Evolutionary conservation across 2,888 invertebrate genomes (phyloP).

Genomic region (Agrenia bidenticulata): DNA sequence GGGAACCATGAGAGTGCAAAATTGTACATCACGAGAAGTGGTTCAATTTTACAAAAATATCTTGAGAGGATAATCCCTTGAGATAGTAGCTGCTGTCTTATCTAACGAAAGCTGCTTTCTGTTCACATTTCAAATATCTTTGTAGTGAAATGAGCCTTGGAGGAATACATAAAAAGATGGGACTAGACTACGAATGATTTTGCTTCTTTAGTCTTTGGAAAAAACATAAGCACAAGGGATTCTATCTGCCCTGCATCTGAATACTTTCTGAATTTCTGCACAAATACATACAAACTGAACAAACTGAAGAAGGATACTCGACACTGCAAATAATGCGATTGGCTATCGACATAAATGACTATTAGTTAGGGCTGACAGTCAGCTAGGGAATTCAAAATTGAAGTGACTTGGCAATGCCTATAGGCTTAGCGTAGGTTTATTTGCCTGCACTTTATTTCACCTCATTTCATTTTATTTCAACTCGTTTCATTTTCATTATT

Average conservation of each 20-base stretch:
- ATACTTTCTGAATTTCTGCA: background rate
- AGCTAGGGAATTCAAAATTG: slow-evolving; percentile 6
- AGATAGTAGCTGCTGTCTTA: no score
- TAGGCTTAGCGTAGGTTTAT: background rate
- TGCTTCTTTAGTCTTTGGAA: background rate
- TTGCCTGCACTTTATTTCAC: slow-evolving; percentile 12
- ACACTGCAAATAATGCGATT: slow-evolving; percentile 6
- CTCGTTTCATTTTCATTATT: slow-evolving; percentile 14
- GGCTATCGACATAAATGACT: slow-evolving; percentile 8
- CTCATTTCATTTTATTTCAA: slow-evolving; percentile 13
- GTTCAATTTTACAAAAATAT: no score
- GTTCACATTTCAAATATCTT: no score
- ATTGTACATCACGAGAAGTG: no score
- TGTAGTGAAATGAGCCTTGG: no score
- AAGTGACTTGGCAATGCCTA: background rate
- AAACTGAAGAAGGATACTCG: no score
- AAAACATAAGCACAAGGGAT: slow-evolving; percentile 7
- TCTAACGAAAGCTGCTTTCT: no score
- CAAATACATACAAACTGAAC: background rate
- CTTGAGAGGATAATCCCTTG: no score
- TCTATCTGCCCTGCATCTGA: background rate
- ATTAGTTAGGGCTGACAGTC: background rate
- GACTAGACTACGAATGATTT: slow-evolving; percentile 1
- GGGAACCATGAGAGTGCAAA: no score
- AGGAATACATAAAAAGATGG: background rate